Evolutionary conservation across 2,797 vertebrate genomes (phyloP).

Genomic region (Pseudocheirus occidentalis): DNA sequence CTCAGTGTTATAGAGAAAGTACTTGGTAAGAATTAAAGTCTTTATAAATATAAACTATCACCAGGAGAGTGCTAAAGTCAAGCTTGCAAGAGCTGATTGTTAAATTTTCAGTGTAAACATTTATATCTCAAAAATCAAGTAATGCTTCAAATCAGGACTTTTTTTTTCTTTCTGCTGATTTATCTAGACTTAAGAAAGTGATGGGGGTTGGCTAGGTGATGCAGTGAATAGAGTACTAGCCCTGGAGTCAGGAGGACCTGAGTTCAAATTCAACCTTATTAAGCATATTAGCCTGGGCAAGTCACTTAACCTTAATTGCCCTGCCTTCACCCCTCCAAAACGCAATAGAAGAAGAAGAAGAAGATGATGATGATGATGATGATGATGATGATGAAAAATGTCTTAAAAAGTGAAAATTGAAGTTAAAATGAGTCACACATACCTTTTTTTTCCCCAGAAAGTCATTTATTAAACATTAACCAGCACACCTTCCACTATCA

Average conservation of each 20-base stretch:
- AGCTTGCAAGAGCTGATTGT: not conserved
- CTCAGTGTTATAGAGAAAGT: not conserved
- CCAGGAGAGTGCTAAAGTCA: not conserved
- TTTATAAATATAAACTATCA: not conserved
- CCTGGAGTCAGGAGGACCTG: too few species aligned
- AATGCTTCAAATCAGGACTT: not conserved
- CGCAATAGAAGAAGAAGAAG: too few species aligned
- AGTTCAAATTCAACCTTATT: too few species aligned
- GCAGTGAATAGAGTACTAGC: too few species aligned
- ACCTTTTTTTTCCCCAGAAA: not conserved
- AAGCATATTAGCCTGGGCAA: too few species aligned
- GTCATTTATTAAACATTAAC: not conserved
- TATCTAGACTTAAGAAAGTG: not conserved
- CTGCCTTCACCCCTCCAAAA: too few species aligned
- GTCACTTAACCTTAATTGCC: too few species aligned
- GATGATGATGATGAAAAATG: not conserved
- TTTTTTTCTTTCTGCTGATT: not conserved
- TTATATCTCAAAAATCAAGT: not conserved
- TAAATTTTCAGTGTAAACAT: not conserved
- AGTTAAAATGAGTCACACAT: not conserved
- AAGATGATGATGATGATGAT: too few species aligned
- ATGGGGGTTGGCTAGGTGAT: not conserved
- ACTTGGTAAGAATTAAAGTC: not conserved
- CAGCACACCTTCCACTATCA: not conserved
- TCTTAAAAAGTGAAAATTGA: not conserved